Conservation (phyloP, 2,797 vertebrate genomes). For the Micromesistius poutassou region DNA sequence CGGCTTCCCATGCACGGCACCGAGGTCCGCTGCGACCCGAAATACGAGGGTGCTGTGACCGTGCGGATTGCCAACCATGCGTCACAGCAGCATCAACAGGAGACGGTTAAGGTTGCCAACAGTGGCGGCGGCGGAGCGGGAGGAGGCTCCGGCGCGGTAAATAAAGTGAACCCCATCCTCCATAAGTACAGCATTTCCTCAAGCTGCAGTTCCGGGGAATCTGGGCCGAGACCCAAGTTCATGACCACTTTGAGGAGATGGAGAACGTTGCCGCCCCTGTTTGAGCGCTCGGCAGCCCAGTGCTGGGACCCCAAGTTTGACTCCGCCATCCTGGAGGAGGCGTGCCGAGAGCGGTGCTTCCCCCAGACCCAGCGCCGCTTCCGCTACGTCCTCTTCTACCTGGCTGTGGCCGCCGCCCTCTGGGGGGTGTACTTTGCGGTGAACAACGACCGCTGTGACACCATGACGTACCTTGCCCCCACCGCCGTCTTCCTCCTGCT, state of each 20-base stretch:
- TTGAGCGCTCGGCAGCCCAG: conserved; percentile 89
- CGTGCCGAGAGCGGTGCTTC: conserved; percentile 92
- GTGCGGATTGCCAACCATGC: conserved; percentile 79
- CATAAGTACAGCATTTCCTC: conserved; percentile 95
- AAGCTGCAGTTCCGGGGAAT: conserved; percentile 91
- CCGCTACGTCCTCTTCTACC: conserved; percentile 92
- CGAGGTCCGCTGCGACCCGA: conserved; percentile 88
- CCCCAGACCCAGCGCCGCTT: conserved; percentile 92
- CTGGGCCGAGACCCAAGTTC: conserved; percentile 69
- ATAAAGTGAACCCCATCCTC: conserved; percentile 72
- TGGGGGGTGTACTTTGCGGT: conserved; percentile 89
- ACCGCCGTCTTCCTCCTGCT: conserved; percentile 81
- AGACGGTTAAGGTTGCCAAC: conserved; percentile 51
- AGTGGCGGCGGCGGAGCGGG: conserved; percentile 29
- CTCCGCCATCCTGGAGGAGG: conserved; percentile 90
- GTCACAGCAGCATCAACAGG: conserved; percentile 62
- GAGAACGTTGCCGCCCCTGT: conserved; percentile 83
- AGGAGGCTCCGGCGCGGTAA: conserved; percentile 48
- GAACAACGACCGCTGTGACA: conserved; percentile 72
- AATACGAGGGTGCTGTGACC: conserved; percentile 81
- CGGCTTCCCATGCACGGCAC: conserved; percentile 84
- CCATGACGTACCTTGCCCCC: conserved; percentile 78
- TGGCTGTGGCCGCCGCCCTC: conserved; percentile 81
- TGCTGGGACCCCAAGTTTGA: conserved; percentile 98
- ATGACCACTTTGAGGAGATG: conserved; percentile 62